Percentiles rank a stretch among this genome's conserved stretches.
Evolutionary conservation across 2,888 invertebrate genomes (phyloP).

Genomic region (Malthinus seriepunctatus): DNA sequence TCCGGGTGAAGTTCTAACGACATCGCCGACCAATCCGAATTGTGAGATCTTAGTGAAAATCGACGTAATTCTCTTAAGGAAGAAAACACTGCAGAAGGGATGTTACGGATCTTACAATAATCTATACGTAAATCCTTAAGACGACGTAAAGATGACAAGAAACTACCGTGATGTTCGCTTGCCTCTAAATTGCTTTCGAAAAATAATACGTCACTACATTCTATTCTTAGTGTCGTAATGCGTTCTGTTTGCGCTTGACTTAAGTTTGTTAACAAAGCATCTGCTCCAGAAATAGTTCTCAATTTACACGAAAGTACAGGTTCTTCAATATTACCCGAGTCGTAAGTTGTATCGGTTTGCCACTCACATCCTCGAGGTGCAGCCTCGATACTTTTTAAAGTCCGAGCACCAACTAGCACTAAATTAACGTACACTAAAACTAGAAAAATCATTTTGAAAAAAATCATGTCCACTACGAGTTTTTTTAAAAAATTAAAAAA

Average conservation of each 20-base stretch:
- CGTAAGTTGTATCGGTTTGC: slow-evolving; percentile 63
- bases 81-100: slow-evolving; percentile 71
- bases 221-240: slow-evolving; percentile 68
- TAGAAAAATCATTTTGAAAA: slow-evolving; percentile 15
- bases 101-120: slow-evolving; percentile 75
- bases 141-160: slow-evolving; percentile 65
- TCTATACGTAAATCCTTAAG: slow-evolving; percentile 72
- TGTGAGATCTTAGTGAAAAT: slow-evolving; percentile 73
- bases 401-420: slow-evolving; percentile 41
- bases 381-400: slow-evolving; percentile 59
- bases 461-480: neutral
- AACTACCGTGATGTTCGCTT: slow-evolving; percentile 53
- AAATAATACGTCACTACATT: slow-evolving; percentile 75
- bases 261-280: slow-evolving; percentile 69
- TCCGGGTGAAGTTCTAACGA: slow-evolving; percentile 74
- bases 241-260: slow-evolving; percentile 70
- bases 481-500: neutral
- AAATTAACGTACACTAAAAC: slow-evolving; percentile 14
- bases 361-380: slow-evolving; percentile 75
- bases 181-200: slow-evolving; percentile 71
- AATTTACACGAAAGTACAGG: slow-evolving; percentile 70
- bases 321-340: slow-evolving; percentile 59
- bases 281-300: slow-evolving; percentile 71
- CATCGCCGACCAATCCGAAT: slow-evolving; percentile 80
- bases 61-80: slow-evolving; percentile 68